Conservation (phyloP, 2,113 vertebrate genomes). For the Pedetes capensis region DNA sequence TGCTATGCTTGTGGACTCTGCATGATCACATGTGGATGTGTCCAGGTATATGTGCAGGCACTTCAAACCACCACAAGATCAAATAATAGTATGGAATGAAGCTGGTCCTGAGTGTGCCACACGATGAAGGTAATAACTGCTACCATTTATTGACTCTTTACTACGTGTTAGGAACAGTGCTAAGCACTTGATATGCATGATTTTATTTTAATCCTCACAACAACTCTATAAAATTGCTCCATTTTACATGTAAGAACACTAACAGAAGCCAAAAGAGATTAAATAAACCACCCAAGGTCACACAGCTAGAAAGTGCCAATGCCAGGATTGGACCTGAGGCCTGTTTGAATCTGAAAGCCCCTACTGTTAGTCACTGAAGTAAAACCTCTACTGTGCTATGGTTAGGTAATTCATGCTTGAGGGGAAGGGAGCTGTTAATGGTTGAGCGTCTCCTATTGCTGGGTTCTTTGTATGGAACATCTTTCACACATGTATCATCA, state of each 20-base stretch:
- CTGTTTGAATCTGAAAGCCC: background rate
- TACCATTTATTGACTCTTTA: background rate
- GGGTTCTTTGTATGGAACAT: background rate
- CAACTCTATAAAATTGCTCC: background rate
- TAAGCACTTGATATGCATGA: background rate
- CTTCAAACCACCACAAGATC: background rate
- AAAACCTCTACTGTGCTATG: background rate
- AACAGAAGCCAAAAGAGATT: background rate
- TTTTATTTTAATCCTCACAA: background rate
- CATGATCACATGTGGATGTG: background rate
- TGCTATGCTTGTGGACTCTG: background rate
- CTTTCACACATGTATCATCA: background rate
- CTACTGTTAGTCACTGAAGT: background rate
- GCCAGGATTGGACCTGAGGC: background rate
- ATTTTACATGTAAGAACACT: background rate
- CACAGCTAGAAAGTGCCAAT: background rate
- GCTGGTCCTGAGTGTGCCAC: background rate
- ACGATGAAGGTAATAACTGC: background rate
- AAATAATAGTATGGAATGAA: background rate
- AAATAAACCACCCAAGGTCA: background rate
- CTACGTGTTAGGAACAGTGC: background rate
- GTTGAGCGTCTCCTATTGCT: background rate
- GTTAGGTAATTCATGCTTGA: background rate
- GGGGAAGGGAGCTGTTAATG: background rate
- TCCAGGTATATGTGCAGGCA: background rate